Evolutionary conservation across 2,888 invertebrate genomes (phyloP).

Genomic region (Adela reaumurella): DNA sequence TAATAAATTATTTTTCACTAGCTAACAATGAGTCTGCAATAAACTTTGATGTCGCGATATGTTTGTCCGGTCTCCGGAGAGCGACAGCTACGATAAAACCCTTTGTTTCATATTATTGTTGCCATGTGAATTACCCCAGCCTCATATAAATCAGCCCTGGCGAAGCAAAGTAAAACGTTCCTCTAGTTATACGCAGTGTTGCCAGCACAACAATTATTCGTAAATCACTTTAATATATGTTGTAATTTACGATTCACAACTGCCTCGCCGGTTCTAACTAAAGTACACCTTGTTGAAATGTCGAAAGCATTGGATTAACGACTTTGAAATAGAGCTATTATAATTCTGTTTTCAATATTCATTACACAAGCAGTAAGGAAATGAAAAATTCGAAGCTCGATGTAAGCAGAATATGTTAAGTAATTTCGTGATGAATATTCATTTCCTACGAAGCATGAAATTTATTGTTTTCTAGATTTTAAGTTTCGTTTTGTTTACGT

Average conservation of each 20-base stretch:
- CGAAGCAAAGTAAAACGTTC: constrained; percentile 55
- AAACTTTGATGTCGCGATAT: too few species aligned
- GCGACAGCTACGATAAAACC: background rate
- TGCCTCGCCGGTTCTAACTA: constrained; percentile 3
- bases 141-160: constrained; percentile 56
- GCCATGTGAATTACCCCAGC: constrained; percentile 54
- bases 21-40: too few species aligned
- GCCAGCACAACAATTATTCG: constrained; percentile 58
- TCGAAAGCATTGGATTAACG: too few species aligned
- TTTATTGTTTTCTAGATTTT: constrained; percentile 59
- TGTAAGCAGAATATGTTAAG: constrained; percentile 53
- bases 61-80: too few species aligned
- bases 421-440: constrained; percentile 59
- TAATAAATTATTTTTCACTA: too few species aligned
- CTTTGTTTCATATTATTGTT: constrained; percentile 30
- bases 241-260: constrained; percentile 52
- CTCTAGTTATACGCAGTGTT: constrained; percentile 45
- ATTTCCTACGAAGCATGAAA: constrained; percentile 58
- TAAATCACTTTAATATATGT: constrained; percentile 59
- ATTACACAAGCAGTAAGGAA: background rate
- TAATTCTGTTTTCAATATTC: too few species aligned
- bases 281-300: too few species aligned
- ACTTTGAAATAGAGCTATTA: too few species aligned
- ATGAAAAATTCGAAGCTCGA: background rate
- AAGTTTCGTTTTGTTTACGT: background rate